Evolutionary conservation across 2,113 vertebrate genomes (phyloP), one percentile per base, ranked within the genome.

Genomic region (Gallinago jamesoni): DNA sequence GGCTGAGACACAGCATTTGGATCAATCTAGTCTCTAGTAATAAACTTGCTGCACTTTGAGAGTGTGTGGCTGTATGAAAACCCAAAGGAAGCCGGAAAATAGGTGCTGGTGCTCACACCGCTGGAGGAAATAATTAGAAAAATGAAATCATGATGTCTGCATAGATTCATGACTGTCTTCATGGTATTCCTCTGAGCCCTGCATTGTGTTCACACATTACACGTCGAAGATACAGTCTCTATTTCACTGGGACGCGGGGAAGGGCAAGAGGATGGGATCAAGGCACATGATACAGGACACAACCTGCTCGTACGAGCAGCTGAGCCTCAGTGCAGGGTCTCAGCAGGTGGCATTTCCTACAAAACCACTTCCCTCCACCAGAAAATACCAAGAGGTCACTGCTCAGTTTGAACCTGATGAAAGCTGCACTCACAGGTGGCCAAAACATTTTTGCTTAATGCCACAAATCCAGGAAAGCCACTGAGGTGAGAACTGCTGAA

Each of bases 171-270:
- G 14, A 48, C 30, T 47, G 30, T 37, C 37, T 14, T 56, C 20
- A 10, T 1, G 15, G 43, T 31, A 75, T 18, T 78, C 27, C 45
- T 62, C 41, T 24, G 59, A 90, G 64, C 9, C 18, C 27, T 74
- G n/a, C 4, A 6, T 7, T 0, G 0, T 35, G 19, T 23, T 75
- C 21, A 60, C 1, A 5, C 5, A 31, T 37, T 17, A 33, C 4
- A 33, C 7, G 8, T 0, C 69, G 72, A 59, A 55, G 87, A 62
- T 7, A 27, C 7, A 75, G 30, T 9, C 20, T 37, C 41, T 39
- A 1, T 47, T 78, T 52, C 56, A 68, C 24, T 23, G 4, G n/a
- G 14, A 57, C 30, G 50, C 1, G 10, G 6, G 14, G 11, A 55
- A 67, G 19, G 20, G 22, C 35, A 55, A 75, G 43, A 90, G 10